Percentiles rank a stretch among this genome's conserved stretches.
phyloP scores from a whole-genome alignment of 2,797 vertebrate species.

The Notamacropus eugenii region DNA sequence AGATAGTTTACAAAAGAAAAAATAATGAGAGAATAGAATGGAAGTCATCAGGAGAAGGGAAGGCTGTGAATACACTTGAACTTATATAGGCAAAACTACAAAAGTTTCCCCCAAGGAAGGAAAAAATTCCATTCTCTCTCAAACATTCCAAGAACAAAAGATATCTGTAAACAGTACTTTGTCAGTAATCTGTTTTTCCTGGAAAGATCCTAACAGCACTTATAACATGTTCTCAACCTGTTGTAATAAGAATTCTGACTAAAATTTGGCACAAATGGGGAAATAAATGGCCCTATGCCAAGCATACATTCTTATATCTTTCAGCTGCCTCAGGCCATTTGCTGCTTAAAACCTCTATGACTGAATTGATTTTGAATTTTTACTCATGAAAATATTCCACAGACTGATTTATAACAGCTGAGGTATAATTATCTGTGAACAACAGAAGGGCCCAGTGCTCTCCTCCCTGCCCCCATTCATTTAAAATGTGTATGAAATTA shows the following conservation, averaged over 20 bases:
- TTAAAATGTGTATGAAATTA: conserved; percentile 31
- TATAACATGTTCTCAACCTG: neutral
- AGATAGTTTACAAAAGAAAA: neutral
- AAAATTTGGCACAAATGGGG: conserved; percentile 40
- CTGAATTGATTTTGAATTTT: conserved; percentile 32
- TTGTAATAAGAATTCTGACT: conserved; percentile 7
- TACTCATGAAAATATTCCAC: conserved; percentile 23
- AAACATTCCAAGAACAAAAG: neutral
- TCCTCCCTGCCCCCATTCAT: conserved; percentile 14
- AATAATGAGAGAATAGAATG: neutral
- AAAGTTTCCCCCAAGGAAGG: neutral
- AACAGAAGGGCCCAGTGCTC: neutral
- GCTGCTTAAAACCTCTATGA: conserved; percentile 18
- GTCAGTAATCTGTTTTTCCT: conserved; percentile 5
- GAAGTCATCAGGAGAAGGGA: neutral
- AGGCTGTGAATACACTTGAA: neutral
- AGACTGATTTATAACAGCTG: neutral
- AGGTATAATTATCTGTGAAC: conserved; percentile 18
- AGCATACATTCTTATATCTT: neutral
- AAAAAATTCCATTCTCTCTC: neutral
- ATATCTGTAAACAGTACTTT: neutral
- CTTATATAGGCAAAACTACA: neutral
- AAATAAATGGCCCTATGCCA: conserved; percentile 34
- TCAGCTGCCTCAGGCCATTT: conserved; percentile 27
- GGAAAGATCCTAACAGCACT: neutral